A percentile compares a stretch with the other conserved stretches of the same genome.
Evolutionary conservation across 1,140 invertebrate species (phyloP).

Genomic region (Armadillidium nasatum): DNA sequence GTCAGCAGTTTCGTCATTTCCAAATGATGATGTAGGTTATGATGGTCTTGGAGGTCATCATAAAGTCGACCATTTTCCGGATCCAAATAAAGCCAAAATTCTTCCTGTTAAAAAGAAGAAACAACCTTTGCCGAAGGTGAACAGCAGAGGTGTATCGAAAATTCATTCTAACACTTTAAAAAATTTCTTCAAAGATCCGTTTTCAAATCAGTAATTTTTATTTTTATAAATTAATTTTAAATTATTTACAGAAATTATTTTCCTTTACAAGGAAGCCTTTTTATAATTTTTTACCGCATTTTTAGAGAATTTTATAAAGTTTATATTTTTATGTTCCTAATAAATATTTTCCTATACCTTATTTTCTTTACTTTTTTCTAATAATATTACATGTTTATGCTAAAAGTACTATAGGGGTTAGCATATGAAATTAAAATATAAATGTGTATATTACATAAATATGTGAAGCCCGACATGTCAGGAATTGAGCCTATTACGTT

Average conservation of each 20-base stretch:
- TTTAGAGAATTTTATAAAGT: too few relatives aligned
- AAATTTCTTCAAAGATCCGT: background rate
- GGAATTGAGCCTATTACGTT: too few relatives aligned
- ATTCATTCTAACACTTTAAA: background rate
- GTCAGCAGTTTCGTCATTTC: background rate
- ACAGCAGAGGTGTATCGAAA: background rate
- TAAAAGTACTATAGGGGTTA: too few relatives aligned
- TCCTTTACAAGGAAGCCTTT: too few relatives aligned
- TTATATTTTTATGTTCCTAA: too few relatives aligned
- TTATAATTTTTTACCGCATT: too few relatives aligned
- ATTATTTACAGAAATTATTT: background rate
- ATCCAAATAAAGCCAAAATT: background rate
- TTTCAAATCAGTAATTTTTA: background rate
- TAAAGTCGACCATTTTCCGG: background rate
- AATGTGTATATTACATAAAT: too few relatives aligned
- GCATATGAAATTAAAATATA: too few relatives aligned
- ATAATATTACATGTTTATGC: too few relatives aligned
- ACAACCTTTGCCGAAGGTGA: background rate
- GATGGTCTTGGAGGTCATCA: background rate
- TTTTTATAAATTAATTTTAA: background rate
- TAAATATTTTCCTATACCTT: too few relatives aligned
- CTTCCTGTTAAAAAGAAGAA: background rate
- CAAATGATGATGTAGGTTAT: background rate
- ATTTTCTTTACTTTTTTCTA: too few relatives aligned
- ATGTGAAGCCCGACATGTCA: too few relatives aligned